A percentile compares a stretch with the other conserved stretches of the same genome.
phyloP scores from a whole-genome alignment of 2,797 vertebrate genomes.

The Oceanodroma leucorhoa region DNA sequence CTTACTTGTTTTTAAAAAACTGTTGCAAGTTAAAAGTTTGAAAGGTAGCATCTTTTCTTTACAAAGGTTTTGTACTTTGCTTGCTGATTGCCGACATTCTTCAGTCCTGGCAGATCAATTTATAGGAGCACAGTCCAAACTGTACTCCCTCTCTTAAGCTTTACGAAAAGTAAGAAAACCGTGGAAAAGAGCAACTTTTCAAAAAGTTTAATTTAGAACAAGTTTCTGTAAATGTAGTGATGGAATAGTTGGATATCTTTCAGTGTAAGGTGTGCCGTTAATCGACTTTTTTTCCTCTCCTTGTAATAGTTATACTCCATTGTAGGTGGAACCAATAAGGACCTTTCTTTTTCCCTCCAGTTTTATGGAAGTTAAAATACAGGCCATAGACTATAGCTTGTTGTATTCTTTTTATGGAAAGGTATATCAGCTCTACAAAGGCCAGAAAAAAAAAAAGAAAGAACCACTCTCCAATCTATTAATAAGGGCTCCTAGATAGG shows the following conservation, averaged over 20 bases:
- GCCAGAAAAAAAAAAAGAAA: not conserved
- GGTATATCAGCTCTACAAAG: not conserved
- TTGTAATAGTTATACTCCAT: not conserved
- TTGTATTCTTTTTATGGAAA: not conserved
- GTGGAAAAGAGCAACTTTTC: not conserved
- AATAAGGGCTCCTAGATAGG: not conserved
- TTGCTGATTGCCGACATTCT: not conserved
- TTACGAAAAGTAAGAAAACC: not conserved
- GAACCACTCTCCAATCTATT: not conserved
- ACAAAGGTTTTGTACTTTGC: not conserved
- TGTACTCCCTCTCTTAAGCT: not conserved
- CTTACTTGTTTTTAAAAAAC: not conserved
- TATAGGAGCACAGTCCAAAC: not conserved
- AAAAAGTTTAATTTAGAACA: not conserved
- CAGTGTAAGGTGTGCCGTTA: not conserved
- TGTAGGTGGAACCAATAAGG: not conserved
- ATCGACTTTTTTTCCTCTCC: not conserved
- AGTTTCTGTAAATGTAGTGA: not conserved
- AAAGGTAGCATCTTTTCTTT: not conserved
- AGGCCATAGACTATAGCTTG: not conserved
- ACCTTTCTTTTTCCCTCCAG: rapidly evolving
- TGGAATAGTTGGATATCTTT: not conserved
- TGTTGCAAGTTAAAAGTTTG: not conserved
- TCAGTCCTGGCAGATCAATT: not conserved
- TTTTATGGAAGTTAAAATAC: not conserved